phyloP scores from a whole-genome alignment of 1,140 invertebrate genomes.

The Heliconius melpomene region DNA sequence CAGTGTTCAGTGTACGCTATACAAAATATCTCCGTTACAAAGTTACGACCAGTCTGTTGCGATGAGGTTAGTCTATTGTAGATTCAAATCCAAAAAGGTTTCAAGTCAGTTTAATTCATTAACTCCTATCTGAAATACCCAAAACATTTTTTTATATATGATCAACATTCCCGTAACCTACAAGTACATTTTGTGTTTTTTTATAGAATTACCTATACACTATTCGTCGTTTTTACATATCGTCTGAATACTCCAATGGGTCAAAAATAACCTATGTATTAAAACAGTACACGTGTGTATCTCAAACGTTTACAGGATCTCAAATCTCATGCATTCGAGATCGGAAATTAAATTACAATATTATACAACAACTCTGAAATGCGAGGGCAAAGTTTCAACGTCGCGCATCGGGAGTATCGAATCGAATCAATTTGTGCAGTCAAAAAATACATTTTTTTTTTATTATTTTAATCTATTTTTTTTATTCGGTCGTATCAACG shows the following conservation, averaged over 20 bases:
- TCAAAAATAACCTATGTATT: slow-evolving; percentile 70
- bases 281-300: slow-evolving; percentile 48
- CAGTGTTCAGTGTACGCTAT: slow-evolving; percentile 79
- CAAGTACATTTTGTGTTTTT: slow-evolving; percentile 75
- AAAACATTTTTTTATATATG: slow-evolving; percentile 70
- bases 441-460: slow-evolving; percentile 61
- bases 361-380: slow-evolving; percentile 72
- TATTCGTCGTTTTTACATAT: slow-evolving; percentile 74
- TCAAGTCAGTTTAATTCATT: slow-evolving; percentile 74
- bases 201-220: slow-evolving; percentile 77
- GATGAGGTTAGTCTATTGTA: slow-evolving; percentile 79
- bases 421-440: slow-evolving; percentile 65
- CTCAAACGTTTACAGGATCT: slow-evolving; percentile 57
- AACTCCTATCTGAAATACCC: slow-evolving; percentile 78
- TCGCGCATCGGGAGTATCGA: slow-evolving; percentile 42
- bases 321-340: slow-evolving; percentile 59
- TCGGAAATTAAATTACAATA: slow-evolving; percentile 63
- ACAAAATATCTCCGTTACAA: slow-evolving; percentile 79
- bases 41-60: slow-evolving; percentile 78
- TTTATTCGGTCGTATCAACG: slow-evolving; percentile 50
- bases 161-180: slow-evolving; percentile 79
- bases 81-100: slow-evolving; percentile 81
- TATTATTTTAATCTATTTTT: slow-evolving; percentile 50
- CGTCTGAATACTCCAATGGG: slow-evolving; percentile 73
- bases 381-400: slow-evolving; percentile 71